Percentiles rank a stretch among this genome's conserved stretches.
phyloP scores from a whole-genome alignment of 2,113 vertebrate genomes.

The Syrmaticus mikado region DNA sequence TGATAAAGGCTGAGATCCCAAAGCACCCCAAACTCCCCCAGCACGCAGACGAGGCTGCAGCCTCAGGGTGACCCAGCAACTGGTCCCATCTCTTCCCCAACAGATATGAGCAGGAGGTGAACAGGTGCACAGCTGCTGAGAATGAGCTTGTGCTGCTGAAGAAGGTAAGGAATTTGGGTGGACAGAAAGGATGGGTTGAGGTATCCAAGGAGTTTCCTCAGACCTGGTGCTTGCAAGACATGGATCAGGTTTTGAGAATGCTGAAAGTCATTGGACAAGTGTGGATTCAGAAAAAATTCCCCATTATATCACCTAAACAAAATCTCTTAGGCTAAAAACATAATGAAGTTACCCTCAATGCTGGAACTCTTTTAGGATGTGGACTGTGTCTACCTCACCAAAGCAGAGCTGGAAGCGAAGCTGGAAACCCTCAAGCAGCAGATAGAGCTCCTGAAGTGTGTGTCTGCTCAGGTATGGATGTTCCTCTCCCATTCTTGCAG shows the following conservation, averaged over 20 bases:
- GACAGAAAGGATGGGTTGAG: background rate
- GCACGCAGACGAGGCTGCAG: background rate
- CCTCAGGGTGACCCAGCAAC: background rate
- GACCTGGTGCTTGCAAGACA: background rate
- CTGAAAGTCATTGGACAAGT: background rate
- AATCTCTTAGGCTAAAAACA: background rate
- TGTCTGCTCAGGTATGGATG: slow-evolving; percentile 62
- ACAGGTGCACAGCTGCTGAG: slow-evolving; percentile 77
- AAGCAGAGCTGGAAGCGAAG: slow-evolving; percentile 70
- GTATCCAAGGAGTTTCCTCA: background rate
- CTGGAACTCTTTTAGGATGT: slow-evolving; percentile 59
- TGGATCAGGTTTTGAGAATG: background rate
- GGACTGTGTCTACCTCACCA: slow-evolving; percentile 56
- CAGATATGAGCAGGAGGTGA: slow-evolving; percentile 85
- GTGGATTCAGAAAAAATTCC: background rate
- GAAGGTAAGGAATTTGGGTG: slow-evolving; percentile 75
- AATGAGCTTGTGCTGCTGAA: slow-evolving; percentile 83
- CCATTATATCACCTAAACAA: background rate
- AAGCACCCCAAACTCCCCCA: background rate
- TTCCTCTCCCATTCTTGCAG: background rate
- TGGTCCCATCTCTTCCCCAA: background rate
- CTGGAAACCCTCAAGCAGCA: slow-evolving; percentile 62
- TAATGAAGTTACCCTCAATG: too few relatives aligned
- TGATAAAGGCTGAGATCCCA: background rate
- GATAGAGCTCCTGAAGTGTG: slow-evolving; percentile 46